Base-by-base conservation (phyloP, 53 echinoderm and acorn worm genomes). In the Pentamera pediparva region DNA sequence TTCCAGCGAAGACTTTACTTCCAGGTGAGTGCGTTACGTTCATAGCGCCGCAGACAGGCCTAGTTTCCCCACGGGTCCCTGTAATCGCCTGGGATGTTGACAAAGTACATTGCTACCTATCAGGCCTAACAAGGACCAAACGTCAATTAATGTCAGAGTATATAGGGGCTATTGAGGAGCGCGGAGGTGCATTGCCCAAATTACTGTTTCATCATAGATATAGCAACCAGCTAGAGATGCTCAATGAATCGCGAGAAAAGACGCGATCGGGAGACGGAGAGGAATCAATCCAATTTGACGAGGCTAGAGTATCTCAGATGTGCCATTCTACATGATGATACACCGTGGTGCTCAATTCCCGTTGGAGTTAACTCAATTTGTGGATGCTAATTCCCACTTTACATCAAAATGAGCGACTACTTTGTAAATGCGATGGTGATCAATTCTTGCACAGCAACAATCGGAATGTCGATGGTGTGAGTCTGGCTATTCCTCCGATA, bases 241-340 rank as follows among this genome's bases (percentile, higher is more conserved):
- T 67, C 67, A 67, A 17, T 67, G 67, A 67, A 67, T 67, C 67
- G 67, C 41, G 41, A 43, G 45, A 67, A 67, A 31, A 67, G 67
- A 67, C 45, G 67, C 45, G 67, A 67, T 67, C 30, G 41, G n/a
- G 67, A 15, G 27, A 29, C 39, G 45, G 67, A 37, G 39, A 67
- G 39, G 67, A 67, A 67, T 67, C 67, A 67, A 67, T 67, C 67
- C 67, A 67, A 67, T 67, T 67, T 67, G 67, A 67, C 45, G 29
- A 43, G 29, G n/a, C n/a, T n/a, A n/a, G n/a, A n/a, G n/a, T n/a
- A 18, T 12, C n/a, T 15, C 0, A 18, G n/a, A 45, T 45, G 47
- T 15, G 47, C 47, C 12, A 45, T 45, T 1, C 13, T n/a, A 45
- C n/a, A 45, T 45, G 47, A 45, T 1, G 47, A 12, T 45, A 18